Percentiles rank a stretch among this genome's conserved stretches.
phyloP scores from a whole-genome alignment of 2,113 vertebrate genomes.

The Arizona elegans region DNA sequence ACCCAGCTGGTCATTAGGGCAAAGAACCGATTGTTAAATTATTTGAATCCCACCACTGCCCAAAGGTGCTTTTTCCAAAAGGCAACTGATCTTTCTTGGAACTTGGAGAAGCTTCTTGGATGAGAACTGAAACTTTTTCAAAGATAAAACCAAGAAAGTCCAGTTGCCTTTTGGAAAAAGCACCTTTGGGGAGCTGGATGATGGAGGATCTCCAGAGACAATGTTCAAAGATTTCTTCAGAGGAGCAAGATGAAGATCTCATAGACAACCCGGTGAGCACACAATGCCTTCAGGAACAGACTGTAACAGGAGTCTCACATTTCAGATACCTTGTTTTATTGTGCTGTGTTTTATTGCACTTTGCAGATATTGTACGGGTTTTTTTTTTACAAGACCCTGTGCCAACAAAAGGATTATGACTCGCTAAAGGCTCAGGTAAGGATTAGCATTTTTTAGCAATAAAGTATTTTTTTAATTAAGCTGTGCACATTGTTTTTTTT shows the following conservation, averaged over 20 bases:
- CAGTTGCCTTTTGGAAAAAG: too few relatives aligned
- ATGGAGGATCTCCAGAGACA: too few relatives aligned
- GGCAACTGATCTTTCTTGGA: too few relatives aligned
- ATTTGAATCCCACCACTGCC: too few relatives aligned
- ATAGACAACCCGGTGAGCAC: background rate
- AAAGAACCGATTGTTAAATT: too few relatives aligned
- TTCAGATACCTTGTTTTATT: background rate
- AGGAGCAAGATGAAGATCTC: background rate
- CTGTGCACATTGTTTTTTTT: background rate
- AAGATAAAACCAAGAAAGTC: too few relatives aligned
- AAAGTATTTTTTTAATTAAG: background rate
- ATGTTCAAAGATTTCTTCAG: background rate
- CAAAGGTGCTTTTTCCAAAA: too few relatives aligned
- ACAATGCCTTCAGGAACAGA: background rate
- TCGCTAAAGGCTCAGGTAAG: background rate
- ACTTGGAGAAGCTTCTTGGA: too few relatives aligned
- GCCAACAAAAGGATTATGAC: background rate
- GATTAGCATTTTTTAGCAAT: background rate
- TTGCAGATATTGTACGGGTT: background rate
- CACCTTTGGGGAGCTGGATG: too few relatives aligned
- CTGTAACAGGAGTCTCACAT: background rate
- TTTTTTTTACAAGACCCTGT: background rate
- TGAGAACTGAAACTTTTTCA: too few relatives aligned
- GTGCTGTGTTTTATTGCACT: background rate
- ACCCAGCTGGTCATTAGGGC: too few relatives aligned